Percentiles rank a stretch among this genome's conserved stretches.
These are phyloP conservation scores for Cynoglossus semilaevis DNA, from an alignment of 2,113 vertebrate species.

Conservation along the genomic window DNA sequence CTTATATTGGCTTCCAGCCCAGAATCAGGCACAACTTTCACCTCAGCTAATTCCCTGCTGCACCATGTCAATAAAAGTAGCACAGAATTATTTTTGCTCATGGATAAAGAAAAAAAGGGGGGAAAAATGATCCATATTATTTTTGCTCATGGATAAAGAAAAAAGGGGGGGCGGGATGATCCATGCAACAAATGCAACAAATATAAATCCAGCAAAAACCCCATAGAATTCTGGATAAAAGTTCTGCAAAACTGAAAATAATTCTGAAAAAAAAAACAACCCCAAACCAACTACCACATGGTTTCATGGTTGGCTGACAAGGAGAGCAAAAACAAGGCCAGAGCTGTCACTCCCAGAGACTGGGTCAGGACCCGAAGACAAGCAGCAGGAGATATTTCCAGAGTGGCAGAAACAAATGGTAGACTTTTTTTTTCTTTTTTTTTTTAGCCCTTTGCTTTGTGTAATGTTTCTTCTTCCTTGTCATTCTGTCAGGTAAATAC, in stretches of 20 bases:
- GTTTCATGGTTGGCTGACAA: constrained; percentile 10
- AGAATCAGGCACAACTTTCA: constrained; percentile 23
- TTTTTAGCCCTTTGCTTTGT: no score
- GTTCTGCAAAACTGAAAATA: neutral
- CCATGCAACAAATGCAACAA: constrained; percentile 4
- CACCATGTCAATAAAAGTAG: constrained; percentile 17
- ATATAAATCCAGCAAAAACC: constrained; percentile 23
- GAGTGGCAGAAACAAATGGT: no score
- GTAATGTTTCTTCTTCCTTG: no score
- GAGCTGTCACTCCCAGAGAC: no score
- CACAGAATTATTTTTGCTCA: constrained; percentile 4
- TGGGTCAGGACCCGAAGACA: no score
- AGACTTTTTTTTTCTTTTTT: no score
- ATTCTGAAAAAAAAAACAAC: neutral
- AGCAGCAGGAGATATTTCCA: no score
- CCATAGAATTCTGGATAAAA: constrained; percentile 1
- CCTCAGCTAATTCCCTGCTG: constrained; percentile 33
- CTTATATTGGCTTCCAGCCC: constrained; percentile 36
- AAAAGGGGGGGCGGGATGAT: neutral
- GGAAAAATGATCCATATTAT: neutral
- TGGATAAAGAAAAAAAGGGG: neutral
- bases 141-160: neutral
- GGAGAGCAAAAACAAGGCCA: neutral
- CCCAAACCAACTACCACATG: constrained; percentile 12
- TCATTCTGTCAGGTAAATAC: no score